A percentile compares a stretch with the other conserved stretches of the same genome.
Evolutionary conservation across 2,888 invertebrate species (phyloP).

Genomic region (Caenorhabditis sulstoni): DNA sequence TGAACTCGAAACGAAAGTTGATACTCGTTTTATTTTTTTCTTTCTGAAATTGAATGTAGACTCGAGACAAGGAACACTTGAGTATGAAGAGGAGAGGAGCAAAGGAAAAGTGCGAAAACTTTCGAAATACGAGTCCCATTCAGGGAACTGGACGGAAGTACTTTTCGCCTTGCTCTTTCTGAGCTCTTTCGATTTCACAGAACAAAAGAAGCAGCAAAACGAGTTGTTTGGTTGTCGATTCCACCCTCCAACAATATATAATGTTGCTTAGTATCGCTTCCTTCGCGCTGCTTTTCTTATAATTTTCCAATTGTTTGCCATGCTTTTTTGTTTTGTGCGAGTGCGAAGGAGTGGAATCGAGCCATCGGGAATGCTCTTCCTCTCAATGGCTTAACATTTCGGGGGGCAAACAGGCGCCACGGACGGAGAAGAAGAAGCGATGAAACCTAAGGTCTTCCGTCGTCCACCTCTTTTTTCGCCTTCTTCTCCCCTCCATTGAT

Average conservation of each 20-base stretch:
- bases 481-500: conserved; percentile 31
- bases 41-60: background rate
- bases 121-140: background rate
- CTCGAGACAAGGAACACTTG: conserved; percentile 8
- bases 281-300: conserved; percentile 23
- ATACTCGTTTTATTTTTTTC: background rate
- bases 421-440: conserved; percentile 34
- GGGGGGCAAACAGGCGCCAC: conserved; percentile 51
- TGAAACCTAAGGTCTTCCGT: conserved; percentile 47
- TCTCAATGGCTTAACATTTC: conserved; percentile 63
- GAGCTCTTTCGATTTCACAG: background rate
- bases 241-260: conserved; percentile 15
- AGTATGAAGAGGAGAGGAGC: background rate
- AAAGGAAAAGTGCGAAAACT: background rate
- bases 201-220: background rate
- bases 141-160: conserved; percentile 14
- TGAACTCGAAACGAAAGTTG: conserved; percentile 3
- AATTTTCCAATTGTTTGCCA: conserved; percentile 57
- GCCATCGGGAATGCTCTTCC: conserved; percentile 18
- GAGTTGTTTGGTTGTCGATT: conserved; percentile 21
- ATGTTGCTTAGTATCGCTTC: conserved; percentile 40
- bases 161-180: background rate
- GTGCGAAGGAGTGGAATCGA: conserved; percentile 32
- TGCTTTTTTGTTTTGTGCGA: conserved; percentile 57
- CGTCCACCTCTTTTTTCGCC: conserved; percentile 30